Base-by-base conservation (phyloP, 2,888 invertebrate species). In the Catocala nupta region DNA sequence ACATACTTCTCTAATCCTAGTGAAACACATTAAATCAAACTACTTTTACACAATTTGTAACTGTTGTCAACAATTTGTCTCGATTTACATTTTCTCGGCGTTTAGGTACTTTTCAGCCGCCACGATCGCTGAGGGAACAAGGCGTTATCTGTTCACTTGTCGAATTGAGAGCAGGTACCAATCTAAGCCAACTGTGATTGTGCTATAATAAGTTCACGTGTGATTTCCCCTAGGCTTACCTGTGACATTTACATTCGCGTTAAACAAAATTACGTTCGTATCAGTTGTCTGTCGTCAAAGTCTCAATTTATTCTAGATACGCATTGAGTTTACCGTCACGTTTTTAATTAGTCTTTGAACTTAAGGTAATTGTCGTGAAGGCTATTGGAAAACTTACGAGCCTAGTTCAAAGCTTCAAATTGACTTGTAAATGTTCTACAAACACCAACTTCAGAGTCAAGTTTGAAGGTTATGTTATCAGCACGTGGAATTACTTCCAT, bases 311-410 rank as follows among this genome's bases (percentile, higher is more conserved):
- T 47, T 13, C 12, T n/a, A 13, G 13, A 8, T 5, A 11, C 51
- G 36, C 51, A 51, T 51, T 51, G 36, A 51, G 13, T 36, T 51
- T 8, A 39, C 9, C 51, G 51, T 34, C 51, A 51, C 51, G 51
- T 51, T 12, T 51, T 34, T 51, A 51, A 51, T 51, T 51, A 51
- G 12, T 51, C 16, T 51, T n/a, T 33, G 7, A 11, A 49, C 8
- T 48, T 13, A 7, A 48, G 33, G 48, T 48, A 50, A 36, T 33
- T 8, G 51, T 39, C 36, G 34, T n/a, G 36, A 9, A 51, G 8
- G 51, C 51, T 51, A 51, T 51, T 51, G 13, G 12, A 51, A 51
- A 51, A 51, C 51, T 36, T 51, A 36, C n/a, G 34, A 51, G 8
- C 36, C 34, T 8, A 12, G 36, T 13, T 12, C 11, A 12, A 16